Conservation (phyloP, 2,888 invertebrate species). For the Strigamia crassipes region DNA sequence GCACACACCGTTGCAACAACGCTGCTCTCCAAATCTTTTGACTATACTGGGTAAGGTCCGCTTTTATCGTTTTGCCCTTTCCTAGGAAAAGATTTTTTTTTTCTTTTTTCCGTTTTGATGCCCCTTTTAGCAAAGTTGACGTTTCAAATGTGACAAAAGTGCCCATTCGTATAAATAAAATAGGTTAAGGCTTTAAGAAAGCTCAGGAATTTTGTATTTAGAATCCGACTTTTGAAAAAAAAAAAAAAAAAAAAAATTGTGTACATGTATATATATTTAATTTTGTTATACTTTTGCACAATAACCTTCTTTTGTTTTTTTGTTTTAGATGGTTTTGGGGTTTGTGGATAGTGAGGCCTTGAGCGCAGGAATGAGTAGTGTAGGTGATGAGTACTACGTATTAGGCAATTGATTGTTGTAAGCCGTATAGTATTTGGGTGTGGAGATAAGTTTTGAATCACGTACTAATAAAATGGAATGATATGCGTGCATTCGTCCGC, state of each 20-base stretch:
- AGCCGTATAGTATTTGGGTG: neutral
- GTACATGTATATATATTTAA: neutral
- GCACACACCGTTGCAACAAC: neutral
- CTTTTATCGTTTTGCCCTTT: slow-evolving; percentile 30
- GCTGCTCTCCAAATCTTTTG: slow-evolving; percentile 30
- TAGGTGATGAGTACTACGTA: slow-evolving; percentile 21
- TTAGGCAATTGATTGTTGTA: neutral
- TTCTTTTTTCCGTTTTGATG: neutral
- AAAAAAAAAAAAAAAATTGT: neutral
- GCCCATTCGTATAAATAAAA: neutral
- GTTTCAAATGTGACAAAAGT: neutral
- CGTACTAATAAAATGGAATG: neutral
- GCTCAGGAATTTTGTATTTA: neutral
- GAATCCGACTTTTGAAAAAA: neutral
- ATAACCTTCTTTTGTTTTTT: neutral
- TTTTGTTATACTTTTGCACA: neutral
- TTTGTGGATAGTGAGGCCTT: neutral
- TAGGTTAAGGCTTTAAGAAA: neutral
- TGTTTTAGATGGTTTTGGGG: no score
- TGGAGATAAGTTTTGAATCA: slow-evolving; percentile 18
- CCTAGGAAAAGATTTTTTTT: slow-evolving; percentile 18
- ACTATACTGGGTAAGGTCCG: slow-evolving; percentile 30
- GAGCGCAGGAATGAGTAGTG: slow-evolving; percentile 1
- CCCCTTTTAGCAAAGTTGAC: slow-evolving; percentile 20
- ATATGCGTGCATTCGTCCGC: neutral